Evolutionary conservation across 2,113 vertebrate species (phyloP).

Genomic region (Chlorodrepanis virens): DNA sequence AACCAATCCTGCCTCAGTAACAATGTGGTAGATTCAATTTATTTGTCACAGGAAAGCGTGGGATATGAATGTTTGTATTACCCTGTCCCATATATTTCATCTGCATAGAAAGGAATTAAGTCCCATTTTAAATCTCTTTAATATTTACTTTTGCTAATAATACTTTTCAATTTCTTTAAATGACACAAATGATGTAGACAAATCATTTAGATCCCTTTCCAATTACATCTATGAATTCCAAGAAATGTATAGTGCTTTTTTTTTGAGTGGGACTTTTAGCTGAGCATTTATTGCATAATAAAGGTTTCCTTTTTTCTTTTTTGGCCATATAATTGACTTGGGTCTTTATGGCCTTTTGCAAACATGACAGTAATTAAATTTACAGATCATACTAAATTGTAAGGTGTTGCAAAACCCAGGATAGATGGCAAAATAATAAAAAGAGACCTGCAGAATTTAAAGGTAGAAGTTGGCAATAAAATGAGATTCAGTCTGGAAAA

Average conservation of each 20-base stretch:
- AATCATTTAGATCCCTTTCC: background rate
- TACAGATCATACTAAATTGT: slow-evolving; percentile 44
- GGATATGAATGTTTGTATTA: background rate
- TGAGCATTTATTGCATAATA: slow-evolving; percentile 18
- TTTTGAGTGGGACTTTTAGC: background rate
- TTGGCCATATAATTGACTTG: slow-evolving; percentile 27
- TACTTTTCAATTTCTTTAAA: background rate
- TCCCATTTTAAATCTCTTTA: background rate
- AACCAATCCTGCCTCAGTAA: background rate
- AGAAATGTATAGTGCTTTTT: background rate
- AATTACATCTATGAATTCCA: background rate
- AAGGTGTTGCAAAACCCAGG: slow-evolving; percentile 29
- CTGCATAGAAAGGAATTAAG: background rate
- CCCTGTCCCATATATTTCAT: background rate
- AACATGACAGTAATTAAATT: slow-evolving; percentile 45
- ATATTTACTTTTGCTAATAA: background rate
- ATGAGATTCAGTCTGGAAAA: slow-evolving; percentile 7
- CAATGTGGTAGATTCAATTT: background rate
- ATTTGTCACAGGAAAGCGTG: background rate
- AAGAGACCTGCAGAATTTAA: slow-evolving; percentile 38
- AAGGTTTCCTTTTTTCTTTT: background rate
- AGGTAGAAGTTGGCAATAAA: slow-evolving; percentile 31
- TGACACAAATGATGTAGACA: background rate
- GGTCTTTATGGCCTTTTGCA: slow-evolving; percentile 29
- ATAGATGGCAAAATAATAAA: slow-evolving; percentile 45